Conservation (phyloP, 2,888 invertebrate species). For the Sepioteuthis lessoniana region DNA sequence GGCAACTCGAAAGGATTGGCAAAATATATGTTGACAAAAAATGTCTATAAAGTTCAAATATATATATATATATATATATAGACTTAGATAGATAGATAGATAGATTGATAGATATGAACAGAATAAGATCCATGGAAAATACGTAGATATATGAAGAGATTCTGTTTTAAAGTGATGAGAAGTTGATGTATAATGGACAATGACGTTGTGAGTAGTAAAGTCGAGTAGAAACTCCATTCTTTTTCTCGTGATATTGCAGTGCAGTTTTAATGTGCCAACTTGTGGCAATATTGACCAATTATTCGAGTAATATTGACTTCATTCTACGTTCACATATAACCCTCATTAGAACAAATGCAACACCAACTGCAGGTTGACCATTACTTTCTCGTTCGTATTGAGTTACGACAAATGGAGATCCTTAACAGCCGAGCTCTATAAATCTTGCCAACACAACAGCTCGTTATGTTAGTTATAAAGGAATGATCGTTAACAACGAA, state of each 20-base stretch:
- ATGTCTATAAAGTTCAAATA: too few species aligned
- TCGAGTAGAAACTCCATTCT: too few species aligned
- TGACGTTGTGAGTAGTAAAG: too few species aligned
- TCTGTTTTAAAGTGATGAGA: too few species aligned
- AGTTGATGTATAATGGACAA: too few species aligned
- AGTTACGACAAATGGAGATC: neutral
- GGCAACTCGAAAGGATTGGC: too few species aligned
- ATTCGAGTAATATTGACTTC: conserved; percentile 11
- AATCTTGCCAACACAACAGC: neutral
- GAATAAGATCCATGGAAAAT: too few species aligned
- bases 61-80: too few species aligned
- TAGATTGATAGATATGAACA: too few species aligned
- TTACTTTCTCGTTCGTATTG: neutral
- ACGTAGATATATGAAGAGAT: too few species aligned
- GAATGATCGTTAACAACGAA: neutral
- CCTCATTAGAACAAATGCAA: neutral
- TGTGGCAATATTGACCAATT: neutral
- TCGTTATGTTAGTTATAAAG: neutral
- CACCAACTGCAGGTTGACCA: neutral
- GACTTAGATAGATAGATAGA: too few species aligned
- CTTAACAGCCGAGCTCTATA: neutral
- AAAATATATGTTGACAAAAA: too few species aligned
- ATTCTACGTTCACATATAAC: neutral
- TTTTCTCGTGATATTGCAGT: neutral
- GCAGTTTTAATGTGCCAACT: neutral